Evolutionary conservation across 2,888 invertebrate genomes (phyloP).

Genomic region (Patella pellucida): DNA sequence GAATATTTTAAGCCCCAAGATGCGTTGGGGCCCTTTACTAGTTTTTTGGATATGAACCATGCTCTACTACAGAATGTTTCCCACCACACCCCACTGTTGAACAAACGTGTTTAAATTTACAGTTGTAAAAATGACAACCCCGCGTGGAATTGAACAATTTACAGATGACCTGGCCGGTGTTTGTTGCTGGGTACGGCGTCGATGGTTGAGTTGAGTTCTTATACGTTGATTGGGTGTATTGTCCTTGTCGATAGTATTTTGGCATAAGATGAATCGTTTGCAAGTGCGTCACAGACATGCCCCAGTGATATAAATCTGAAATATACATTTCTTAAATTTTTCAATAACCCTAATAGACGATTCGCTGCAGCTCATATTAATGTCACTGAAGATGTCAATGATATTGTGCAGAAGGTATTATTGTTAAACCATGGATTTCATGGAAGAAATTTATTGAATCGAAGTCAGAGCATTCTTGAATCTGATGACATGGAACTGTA

Average conservation of each 20-base stretch:
- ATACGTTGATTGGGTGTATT: background rate
- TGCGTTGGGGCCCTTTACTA: background rate
- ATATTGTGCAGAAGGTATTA: no score
- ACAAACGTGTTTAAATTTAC: background rate
- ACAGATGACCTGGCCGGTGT: background rate
- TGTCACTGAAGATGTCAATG: no score
- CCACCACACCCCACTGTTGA: background rate
- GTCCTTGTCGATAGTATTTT: no score
- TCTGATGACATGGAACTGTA: no score
- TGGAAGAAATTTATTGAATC: no score
- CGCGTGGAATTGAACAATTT: background rate
- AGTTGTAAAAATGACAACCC: slow-evolving; percentile 1
- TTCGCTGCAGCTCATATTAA: no score
- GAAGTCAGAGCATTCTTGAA: no score
- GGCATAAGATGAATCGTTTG: background rate
- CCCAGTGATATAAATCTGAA: no score
- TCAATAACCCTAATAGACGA: no score
- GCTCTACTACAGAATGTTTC: background rate
- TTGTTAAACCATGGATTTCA: no score
- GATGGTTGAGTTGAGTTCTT: background rate
- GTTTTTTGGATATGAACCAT: background rate
- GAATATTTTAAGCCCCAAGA: background rate
- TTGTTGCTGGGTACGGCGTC: background rate
- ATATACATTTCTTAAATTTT: no score
- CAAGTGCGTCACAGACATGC: background rate